phyloP scores from a whole-genome alignment of 2,888 invertebrate species.

The Agapostemon virescens region DNA sequence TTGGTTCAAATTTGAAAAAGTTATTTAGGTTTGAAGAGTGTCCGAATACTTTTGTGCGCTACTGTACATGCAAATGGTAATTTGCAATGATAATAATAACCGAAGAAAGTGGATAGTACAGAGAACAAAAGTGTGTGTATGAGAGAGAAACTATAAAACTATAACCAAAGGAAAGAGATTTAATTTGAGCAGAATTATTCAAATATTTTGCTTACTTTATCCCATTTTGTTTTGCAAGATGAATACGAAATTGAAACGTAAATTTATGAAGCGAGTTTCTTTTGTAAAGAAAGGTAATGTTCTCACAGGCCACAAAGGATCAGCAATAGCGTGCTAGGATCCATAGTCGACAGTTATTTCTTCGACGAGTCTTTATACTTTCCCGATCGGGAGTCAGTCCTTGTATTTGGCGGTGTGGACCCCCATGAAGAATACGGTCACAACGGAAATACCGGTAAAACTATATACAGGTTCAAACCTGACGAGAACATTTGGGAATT shows the following conservation, averaged over 20 bases:
- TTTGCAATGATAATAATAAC: too few species aligned
- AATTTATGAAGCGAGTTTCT: background rate
- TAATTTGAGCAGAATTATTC: background rate
- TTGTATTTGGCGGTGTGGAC: conserved; percentile 87
- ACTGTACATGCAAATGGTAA: too few species aligned
- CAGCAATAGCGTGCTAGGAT: conserved; percentile 61
- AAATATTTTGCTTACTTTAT: background rate
- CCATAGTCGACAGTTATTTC: conserved; percentile 80
- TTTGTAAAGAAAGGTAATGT: background rate
- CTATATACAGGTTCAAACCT: conserved; percentile 84
- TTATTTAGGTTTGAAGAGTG: too few species aligned
- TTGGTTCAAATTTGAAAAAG: too few species aligned
- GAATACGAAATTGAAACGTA: background rate
- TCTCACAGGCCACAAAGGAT: conserved; percentile 59
- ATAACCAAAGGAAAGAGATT: background rate
- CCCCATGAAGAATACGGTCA: conserved; percentile 83
- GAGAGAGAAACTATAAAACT: background rate
- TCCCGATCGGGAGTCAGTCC: conserved; percentile 83
- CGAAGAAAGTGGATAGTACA: too few species aligned
- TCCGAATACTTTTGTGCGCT: too few species aligned
- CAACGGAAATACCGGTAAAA: conserved; percentile 84
- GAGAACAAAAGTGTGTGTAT: background rate
- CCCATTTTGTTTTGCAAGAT: background rate
- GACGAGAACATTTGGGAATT: conserved; percentile 85
- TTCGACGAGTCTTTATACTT: conserved; percentile 82